Conservation (phyloP, 2,888 invertebrate genomes). For the Aporophyla lueneburgensis region DNA sequence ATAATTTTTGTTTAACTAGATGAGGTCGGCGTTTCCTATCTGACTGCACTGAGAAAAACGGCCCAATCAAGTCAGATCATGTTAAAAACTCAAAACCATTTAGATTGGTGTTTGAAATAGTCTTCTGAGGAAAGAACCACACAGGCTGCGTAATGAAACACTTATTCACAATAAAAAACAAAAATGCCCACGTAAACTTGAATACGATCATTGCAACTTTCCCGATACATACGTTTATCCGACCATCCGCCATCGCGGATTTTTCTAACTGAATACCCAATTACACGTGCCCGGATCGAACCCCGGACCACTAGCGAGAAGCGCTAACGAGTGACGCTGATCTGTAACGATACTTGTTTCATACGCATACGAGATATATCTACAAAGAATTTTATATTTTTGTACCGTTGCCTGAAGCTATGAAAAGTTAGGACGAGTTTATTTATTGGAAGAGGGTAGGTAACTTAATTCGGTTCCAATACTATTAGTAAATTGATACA, state of each 20-base stretch:
- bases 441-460: not conserved
- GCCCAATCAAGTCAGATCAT: too few species aligned
- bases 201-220: not conserved
- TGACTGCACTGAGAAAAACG: too few species aligned
- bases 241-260: slow-evolving; percentile 1
- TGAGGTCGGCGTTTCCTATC: too few species aligned
- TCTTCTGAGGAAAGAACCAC: too few species aligned
- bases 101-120: too few species aligned
- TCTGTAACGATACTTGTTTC: slow-evolving; percentile 29
- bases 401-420: not conserved
- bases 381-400: slow-evolving; percentile 18
- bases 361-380: slow-evolving; percentile 7
- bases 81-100: too few species aligned
- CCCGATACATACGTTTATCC: not conserved
- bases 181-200: not conserved
- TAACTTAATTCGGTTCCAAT: not conserved
- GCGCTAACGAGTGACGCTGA: slow-evolving; percentile 48
- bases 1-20: too few species aligned
- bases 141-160: too few species aligned
- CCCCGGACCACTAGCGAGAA: slow-evolving; percentile 18
- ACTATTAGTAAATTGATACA: not conserved
- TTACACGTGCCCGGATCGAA: slow-evolving; percentile 37
- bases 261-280: slow-evolving; percentile 37
- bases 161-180: not conserved
- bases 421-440: not conserved